These are phyloP conservation scores for Drosophila quadrilineata DNA, from an alignment of 1,140 invertebrate genomes.

Conservation along the genomic window DNA sequence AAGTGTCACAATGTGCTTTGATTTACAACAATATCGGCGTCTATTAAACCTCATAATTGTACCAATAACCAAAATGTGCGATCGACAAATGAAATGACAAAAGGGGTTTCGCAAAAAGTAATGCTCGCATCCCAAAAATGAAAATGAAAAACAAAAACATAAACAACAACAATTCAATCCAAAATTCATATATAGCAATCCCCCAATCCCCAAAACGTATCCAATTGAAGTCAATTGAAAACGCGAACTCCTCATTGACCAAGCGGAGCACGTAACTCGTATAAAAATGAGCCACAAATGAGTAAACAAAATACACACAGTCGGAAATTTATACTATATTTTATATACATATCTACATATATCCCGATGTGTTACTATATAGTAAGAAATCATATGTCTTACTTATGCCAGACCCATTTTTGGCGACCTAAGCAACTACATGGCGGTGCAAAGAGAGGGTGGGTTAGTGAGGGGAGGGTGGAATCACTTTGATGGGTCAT, in stretches of 20 bases:
- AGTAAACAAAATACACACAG: constrained; percentile 32
- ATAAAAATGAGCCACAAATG: constrained; percentile 72
- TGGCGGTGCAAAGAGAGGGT: too few relatives aligned
- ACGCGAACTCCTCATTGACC: constrained; percentile 38
- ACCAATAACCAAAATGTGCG: constrained; percentile 67
- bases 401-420: constrained; percentile 75
- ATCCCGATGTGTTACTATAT: too few relatives aligned
- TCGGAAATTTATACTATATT: constrained; percentile 23
- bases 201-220: constrained; percentile 17
- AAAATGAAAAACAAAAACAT: too few relatives aligned
- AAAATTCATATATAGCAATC: constrained; percentile 13
- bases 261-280: constrained; percentile 64
- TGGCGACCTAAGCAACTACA: constrained; percentile 79
- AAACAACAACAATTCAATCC: background rate
- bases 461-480: too few relatives aligned
- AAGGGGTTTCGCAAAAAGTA: constrained; percentile 57
- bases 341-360: constrained; percentile 4
- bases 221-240: constrained; percentile 6
- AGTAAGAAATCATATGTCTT: constrained; percentile 76
- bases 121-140: too few relatives aligned
- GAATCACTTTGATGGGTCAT: too few relatives aligned
- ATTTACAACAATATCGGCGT: constrained; percentile 75
- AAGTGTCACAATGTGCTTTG: constrained; percentile 77
- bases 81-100: constrained; percentile 53
- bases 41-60: constrained; percentile 79